Evolutionary conservation across 1,140 invertebrate genomes (phyloP).

Genomic region (Hylaeus anthracinus): DNA sequence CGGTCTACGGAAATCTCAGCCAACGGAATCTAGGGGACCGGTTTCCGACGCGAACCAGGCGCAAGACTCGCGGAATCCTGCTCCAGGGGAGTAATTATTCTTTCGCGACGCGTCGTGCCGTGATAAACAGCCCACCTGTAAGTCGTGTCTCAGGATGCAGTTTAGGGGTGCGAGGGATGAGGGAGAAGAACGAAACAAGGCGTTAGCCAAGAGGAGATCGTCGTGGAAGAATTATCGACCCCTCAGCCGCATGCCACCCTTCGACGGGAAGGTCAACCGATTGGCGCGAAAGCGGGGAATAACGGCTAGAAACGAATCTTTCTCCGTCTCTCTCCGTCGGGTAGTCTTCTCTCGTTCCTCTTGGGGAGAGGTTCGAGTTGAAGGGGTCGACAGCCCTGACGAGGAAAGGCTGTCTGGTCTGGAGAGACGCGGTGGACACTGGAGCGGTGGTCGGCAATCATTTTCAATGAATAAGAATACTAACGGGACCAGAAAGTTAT

Average conservation of each 20-base stretch:
- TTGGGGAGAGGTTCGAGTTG: too few relatives aligned
- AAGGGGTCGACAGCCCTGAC: too few relatives aligned
- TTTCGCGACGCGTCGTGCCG: constrained; percentile 38
- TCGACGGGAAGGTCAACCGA: neutral
- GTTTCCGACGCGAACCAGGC: too few relatives aligned
- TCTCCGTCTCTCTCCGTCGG: too few relatives aligned
- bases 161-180: neutral
- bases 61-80: neutral
- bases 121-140: constrained; percentile 52
- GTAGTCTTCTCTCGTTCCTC: too few relatives aligned
- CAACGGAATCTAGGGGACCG: neutral
- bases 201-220: constrained; percentile 9
- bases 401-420: too few relatives aligned
- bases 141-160: constrained; percentile 19
- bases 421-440: too few relatives aligned
- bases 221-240: constrained; percentile 21
- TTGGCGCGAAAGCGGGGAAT: neutral
- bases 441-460: too few relatives aligned
- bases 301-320: neutral
- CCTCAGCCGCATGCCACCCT: neutral
- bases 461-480: too few relatives aligned
- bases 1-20: neutral
- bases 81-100: constrained; percentile 45
- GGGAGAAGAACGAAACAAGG: constrained; percentile 21
- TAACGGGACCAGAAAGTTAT: too few relatives aligned